Evolutionary conservation across 2,797 vertebrate species (phyloP).

Genomic region (Atherinosoma microstoma): DNA sequence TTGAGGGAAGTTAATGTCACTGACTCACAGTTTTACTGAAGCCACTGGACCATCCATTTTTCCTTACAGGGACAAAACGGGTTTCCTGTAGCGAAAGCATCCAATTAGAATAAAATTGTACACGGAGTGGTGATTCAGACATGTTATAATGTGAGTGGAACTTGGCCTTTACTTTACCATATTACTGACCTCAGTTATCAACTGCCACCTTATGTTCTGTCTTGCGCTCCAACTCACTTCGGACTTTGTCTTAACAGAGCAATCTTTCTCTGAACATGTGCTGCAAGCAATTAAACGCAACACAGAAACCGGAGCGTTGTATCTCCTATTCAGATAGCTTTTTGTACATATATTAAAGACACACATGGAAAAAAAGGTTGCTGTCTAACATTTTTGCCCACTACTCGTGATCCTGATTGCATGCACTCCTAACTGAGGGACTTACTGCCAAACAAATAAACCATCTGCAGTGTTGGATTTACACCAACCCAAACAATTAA

Average conservation of each 20-base stretch:
- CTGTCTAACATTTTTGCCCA: background rate
- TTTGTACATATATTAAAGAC: background rate
- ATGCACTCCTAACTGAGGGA: background rate
- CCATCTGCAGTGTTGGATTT: background rate
- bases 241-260: background rate
- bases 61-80: conserved; percentile 11
- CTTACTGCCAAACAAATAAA: background rate
- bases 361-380: background rate
- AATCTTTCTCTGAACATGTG: background rate
- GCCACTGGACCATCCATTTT: conserved; percentile 13
- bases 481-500: conserved; percentile 2
- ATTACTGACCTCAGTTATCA: conserved; percentile 7
- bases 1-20: conserved; percentile 38
- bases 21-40: conserved; percentile 28
- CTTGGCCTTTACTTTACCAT: conserved; percentile 21
- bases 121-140: conserved; percentile 22
- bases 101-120: conserved; percentile 4
- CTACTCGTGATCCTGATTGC: background rate
- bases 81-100: conserved; percentile 17
- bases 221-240: background rate
- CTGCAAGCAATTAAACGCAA: background rate
- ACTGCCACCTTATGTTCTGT: conserved; percentile 1
- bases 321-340: background rate
- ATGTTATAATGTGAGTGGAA: background rate
- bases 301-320: background rate